Percentiles rank a stretch among this genome's conserved stretches.
These are phyloP conservation scores for Helicorthomorpha holstii DNA, from an alignment of 1,140 invertebrate genomes.

Conservation along the genomic window DNA sequence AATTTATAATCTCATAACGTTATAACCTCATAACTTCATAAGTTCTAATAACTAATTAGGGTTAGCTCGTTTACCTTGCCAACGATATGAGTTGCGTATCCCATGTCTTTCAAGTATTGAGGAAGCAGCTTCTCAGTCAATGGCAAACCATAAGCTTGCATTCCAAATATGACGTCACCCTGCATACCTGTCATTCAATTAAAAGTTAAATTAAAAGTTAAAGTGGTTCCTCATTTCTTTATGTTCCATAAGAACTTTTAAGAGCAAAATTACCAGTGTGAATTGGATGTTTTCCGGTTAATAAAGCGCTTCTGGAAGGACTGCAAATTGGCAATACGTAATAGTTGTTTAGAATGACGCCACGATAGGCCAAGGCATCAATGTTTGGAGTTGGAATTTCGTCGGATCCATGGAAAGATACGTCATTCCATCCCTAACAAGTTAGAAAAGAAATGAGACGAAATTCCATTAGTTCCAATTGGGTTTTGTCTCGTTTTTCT, in stretches of 20 bases:
- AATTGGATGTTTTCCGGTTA: constrained; percentile 76
- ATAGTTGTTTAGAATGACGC: constrained; percentile 58
- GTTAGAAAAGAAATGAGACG: too few species aligned
- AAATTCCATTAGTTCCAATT: too few species aligned
- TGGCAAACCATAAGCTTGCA: constrained; percentile 52
- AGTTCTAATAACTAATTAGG: neutral
- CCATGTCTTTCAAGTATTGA: constrained; percentile 49
- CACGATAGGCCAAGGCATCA: constrained; percentile 57
- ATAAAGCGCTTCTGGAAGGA: constrained; percentile 54
- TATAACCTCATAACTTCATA: constrained; percentile 4
- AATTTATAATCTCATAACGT: constrained; percentile 6
- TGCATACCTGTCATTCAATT: constrained; percentile 43
- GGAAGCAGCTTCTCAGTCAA: constrained; percentile 51
- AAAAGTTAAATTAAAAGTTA: neutral
- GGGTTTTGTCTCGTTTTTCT: too few species aligned
- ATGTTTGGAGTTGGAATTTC: constrained; percentile 73
- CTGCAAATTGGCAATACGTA: constrained; percentile 61
- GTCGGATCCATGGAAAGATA: constrained; percentile 69
- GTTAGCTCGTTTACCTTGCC: constrained; percentile 50
- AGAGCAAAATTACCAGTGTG: constrained; percentile 40
- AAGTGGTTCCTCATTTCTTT: too few species aligned
- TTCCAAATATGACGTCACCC: constrained; percentile 51
- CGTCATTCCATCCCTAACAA: constrained; percentile 74
- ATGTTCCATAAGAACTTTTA: neutral
- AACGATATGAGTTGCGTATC: constrained; percentile 63